These are phyloP conservation scores for Malurus cyaneus DNA, from an alignment of 2,113 vertebrate genomes.

Conservation along the genomic window DNA sequence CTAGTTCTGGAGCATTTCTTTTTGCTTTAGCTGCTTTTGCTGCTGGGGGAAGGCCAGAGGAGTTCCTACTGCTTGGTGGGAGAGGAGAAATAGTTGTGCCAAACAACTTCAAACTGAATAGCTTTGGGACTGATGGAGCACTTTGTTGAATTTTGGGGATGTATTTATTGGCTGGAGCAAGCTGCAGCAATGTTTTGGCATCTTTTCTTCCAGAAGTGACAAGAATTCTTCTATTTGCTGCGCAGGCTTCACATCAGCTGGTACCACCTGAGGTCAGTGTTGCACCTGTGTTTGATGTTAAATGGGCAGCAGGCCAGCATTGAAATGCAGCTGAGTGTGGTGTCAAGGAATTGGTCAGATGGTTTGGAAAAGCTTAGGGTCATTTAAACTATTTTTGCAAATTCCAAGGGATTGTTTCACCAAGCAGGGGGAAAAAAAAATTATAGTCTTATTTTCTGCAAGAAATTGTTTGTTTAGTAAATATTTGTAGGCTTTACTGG, in stretches of 20 bases:
- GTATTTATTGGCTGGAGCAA: not conserved
- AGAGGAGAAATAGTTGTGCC: not conserved
- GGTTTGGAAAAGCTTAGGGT: not conserved
- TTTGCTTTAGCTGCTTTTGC: fast-evolving
- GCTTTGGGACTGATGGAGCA: not conserved
- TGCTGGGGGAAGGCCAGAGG: not conserved
- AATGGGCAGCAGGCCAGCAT: not conserved
- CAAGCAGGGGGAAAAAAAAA: not conserved
- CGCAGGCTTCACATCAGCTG: conserved; percentile 90
- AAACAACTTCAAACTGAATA: not conserved
- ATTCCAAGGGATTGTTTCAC: not conserved
- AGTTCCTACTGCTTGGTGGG: not conserved
- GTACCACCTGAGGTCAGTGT: conserved; percentile 92
- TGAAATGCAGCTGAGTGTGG: not conserved
- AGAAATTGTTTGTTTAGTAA: not conserved
- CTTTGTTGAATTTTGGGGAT: not conserved
- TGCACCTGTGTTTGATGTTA: not conserved
- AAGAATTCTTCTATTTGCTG: conserved; percentile 92
- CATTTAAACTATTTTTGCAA: not conserved
- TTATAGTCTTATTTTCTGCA: not conserved
- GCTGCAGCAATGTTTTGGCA: not conserved
- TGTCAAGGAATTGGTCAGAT: not conserved
- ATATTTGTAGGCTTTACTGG: not conserved
- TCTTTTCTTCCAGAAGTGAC: conserved; percentile 84
- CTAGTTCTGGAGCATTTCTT: not conserved